Percentiles rank a stretch among this genome's conserved stretches.
Evolutionary conservation across 92 coral and sea anemone genomes (phyloP).

Genomic region (Epizoanthus ramosus): DNA sequence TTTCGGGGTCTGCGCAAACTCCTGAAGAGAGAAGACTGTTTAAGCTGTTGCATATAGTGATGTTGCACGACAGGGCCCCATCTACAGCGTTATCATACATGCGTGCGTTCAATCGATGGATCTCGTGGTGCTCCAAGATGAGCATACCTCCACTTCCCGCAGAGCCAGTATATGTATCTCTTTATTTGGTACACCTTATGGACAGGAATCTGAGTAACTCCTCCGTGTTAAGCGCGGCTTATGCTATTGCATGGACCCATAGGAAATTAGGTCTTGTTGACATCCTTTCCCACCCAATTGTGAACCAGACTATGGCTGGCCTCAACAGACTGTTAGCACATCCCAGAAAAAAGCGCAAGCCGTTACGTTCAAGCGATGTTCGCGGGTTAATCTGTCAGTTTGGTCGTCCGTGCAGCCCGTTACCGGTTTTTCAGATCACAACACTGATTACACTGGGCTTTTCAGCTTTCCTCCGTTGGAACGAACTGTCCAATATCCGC

Average conservation of each 20-base stretch:
- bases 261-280: conserved; percentile 39
- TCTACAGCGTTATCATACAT: conserved; percentile 48
- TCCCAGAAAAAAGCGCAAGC: conserved; percentile 47
- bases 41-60: conserved; percentile 34
- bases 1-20: too few relatives aligned
- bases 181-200: conserved; percentile 47
- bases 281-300: conserved; percentile 38
- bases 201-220: conserved; percentile 35
- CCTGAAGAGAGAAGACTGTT: not conserved
- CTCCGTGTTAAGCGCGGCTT: conserved; percentile 39
- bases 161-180: conserved; percentile 39
- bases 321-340: conserved; percentile 52
- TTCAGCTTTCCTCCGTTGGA: conserved; percentile 57
- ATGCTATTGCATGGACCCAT: conserved; percentile 62
- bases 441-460: conserved; percentile 50
- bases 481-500: conserved; percentile 41
- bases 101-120: conserved; percentile 44
- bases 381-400: conserved; percentile 38
- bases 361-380: conserved; percentile 41
- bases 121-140: conserved; percentile 28
- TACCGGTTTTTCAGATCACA: conserved; percentile 46
- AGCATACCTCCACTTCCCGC: conserved; percentile 28
- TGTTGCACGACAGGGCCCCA: conserved; percentile 45
- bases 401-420: conserved; percentile 36
- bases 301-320: conserved; percentile 52